phyloP scores from a whole-genome alignment of 2,113 vertebrate genomes.

The Sporophila hypoxantha region DNA sequence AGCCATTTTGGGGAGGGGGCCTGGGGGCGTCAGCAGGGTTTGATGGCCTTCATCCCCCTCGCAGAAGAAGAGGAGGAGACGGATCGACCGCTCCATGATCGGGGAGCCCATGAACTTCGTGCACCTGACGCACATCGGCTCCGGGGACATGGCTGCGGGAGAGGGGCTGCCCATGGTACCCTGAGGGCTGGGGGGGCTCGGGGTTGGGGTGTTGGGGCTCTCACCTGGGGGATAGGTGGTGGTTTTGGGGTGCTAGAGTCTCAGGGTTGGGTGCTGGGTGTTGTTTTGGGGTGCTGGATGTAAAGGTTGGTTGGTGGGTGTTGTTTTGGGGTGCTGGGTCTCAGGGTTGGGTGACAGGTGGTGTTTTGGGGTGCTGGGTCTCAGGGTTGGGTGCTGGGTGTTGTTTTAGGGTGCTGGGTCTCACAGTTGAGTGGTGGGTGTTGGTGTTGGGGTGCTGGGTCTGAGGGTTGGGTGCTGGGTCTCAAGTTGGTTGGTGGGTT shows the following conservation, averaged over 20 bases:
- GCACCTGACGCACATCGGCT: constrained; percentile 91
- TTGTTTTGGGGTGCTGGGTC: not conserved
- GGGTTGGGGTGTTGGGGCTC: rapidly evolving
- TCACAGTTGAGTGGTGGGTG: not conserved
- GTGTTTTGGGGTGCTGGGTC: too few relatives aligned
- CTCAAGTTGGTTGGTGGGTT: too few relatives aligned
- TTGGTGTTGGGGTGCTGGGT: not conserved
- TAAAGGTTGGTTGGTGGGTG: too few relatives aligned
- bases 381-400: too few relatives aligned
- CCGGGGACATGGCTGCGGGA: constrained; percentile 81
- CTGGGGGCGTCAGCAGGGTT: rapidly evolving
- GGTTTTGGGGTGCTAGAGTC: not conserved
- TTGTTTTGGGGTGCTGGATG: too few relatives aligned
- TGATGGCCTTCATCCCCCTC: rapidly evolving
- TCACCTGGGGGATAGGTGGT: not conserved
- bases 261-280: not conserved
- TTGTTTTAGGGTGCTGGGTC: not conserved
- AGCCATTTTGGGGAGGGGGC: rapidly evolving
- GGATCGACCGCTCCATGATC: constrained; percentile 89
- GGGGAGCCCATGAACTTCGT: constrained; percentile 92
- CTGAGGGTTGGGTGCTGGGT: too few relatives aligned
- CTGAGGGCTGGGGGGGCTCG: too few relatives aligned
- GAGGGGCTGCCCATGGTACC: constrained; percentile 80
- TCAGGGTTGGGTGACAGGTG: not conserved
- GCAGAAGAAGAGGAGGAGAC: constrained; percentile 83